phyloP scores from a whole-genome alignment of 2,797 vertebrate species.

The Mormyrus proboscirostris region DNA sequence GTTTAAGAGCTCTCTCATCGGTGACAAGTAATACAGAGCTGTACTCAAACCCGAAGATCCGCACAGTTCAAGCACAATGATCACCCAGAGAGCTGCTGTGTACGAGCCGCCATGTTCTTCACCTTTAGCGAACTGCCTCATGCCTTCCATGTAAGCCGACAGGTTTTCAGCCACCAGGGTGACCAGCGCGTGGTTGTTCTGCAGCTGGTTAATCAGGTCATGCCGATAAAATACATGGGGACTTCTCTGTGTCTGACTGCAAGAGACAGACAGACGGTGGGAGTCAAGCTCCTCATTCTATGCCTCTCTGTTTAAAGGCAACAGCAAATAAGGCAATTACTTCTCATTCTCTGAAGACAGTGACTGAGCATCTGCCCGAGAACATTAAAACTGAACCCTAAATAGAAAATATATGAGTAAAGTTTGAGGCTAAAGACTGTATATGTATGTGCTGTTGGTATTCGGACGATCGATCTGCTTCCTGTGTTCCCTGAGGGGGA shows the following conservation, averaged over 20 bases:
- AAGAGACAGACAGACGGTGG: constrained; percentile 41
- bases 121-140: constrained; percentile 98
- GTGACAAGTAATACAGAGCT: neutral
- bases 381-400: neutral
- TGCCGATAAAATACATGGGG: constrained; percentile 98
- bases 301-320: neutral
- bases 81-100: neutral
- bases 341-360: neutral
- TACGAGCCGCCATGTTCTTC: constrained; percentile 26
- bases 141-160: constrained; percentile 97
- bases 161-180: constrained; percentile 97
- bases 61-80: neutral
- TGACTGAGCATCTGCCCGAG: neutral
- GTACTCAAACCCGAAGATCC: neutral
- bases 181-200: constrained; percentile 97
- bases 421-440: neutral
- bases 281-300: neutral
- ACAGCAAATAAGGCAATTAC: neutral
- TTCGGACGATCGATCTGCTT: neutral
- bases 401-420: neutral
- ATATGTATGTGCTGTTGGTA: neutral
- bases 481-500: neutral
- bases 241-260: constrained; percentile 94
- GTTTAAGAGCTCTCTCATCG: neutral
- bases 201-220: constrained; percentile 98